Evolutionary conservation across 2,888 invertebrate genomes (phyloP), one percentile per base, ranked within the genome.

Genomic region (Byasa hedistus): DNA sequence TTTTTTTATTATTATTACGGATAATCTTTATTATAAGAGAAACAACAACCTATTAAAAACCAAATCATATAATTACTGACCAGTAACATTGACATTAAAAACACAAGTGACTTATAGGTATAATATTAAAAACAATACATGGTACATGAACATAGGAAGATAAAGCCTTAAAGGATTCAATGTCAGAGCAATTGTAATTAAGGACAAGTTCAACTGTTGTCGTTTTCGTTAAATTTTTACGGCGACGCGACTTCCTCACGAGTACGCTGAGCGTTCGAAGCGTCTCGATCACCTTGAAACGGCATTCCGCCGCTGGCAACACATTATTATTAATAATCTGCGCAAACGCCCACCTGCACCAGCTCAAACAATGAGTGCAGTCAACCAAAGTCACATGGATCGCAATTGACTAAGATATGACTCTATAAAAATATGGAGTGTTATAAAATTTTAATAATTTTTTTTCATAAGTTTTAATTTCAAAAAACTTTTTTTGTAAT

Each of bases 211-310:
- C 32, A 52, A 67, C 63, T 21, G 62, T 63, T 63, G 51, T 57
- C 32, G 39, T 51, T 63, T 63, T 60, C 36, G 59, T 24, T 19
- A 52, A 44, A 56, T 67, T 64, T 51, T 36, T 57, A 48, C 55
- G 23, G 21, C 59, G 24, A 59, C 10, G 39, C 57, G 39, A 70
- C 69, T 72, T 74, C 74, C 71, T 72, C 69, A 71, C 71, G 72
- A 74, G 73, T 69, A 69, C 70, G 54, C 24, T 15, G 57, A n/a
- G 69, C 66, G 54, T 67, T 57, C 69, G 76, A 76, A 75, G 76
- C 75, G 70, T 70, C 77, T 72, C 36, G 77, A 64, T 76, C 70
- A 73, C 77, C 77, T 77, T 76, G 76, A 72, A 64, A 63, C 71
- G 55, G 65, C 75, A 76, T 74, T 75, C 75, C 71, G 68, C 39